These are phyloP conservation scores for Paedocypris sp. DNA, from an alignment of 2,113 vertebrate genomes.

Conservation along the genomic window DNA sequence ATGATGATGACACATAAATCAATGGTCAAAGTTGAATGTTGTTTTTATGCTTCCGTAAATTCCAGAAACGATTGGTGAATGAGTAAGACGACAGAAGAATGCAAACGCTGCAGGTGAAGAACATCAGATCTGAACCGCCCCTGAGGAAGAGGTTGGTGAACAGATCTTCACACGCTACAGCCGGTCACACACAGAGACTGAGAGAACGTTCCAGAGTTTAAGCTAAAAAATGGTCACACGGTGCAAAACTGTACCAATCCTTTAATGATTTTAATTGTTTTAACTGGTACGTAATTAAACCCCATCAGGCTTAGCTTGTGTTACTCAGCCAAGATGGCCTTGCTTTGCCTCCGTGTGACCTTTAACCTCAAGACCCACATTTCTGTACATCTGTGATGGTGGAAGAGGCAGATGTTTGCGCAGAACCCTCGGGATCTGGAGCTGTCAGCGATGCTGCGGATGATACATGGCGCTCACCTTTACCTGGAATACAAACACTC, in stretches of 20 bases:
- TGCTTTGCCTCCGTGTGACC: conserved; percentile 22
- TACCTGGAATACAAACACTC: conserved; percentile 31
- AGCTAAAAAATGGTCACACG: conserved; percentile 12
- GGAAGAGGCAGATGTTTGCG: not conserved
- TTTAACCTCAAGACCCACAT: conserved; percentile 51
- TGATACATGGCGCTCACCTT: not conserved
- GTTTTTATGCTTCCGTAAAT: too few relatives aligned
- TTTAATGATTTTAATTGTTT: too few relatives aligned
- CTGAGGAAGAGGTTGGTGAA: conserved; percentile 55
- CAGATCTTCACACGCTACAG: conserved; percentile 52
- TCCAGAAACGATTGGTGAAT: too few relatives aligned
- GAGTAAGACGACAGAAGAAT: too few relatives aligned
- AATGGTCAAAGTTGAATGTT: too few relatives aligned
- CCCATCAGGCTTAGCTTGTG: too few relatives aligned
- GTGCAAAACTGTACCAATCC: conserved; percentile 12
- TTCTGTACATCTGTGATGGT: conserved; percentile 35
- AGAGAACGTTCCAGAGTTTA: not conserved
- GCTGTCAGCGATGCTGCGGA: not conserved
- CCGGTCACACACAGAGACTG: not conserved
- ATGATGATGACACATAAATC: too few relatives aligned
- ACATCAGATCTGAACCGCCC: conserved; percentile 53
- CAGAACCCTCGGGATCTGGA: conserved; percentile 20
- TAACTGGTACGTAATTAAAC: too few relatives aligned
- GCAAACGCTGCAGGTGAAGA: conserved; percentile 36
- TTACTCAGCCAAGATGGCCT: not conserved